These are phyloP conservation scores for Ptilonorhynchus violaceus DNA, from an alignment of 2,113 vertebrate species.

Conservation along the genomic window DNA sequence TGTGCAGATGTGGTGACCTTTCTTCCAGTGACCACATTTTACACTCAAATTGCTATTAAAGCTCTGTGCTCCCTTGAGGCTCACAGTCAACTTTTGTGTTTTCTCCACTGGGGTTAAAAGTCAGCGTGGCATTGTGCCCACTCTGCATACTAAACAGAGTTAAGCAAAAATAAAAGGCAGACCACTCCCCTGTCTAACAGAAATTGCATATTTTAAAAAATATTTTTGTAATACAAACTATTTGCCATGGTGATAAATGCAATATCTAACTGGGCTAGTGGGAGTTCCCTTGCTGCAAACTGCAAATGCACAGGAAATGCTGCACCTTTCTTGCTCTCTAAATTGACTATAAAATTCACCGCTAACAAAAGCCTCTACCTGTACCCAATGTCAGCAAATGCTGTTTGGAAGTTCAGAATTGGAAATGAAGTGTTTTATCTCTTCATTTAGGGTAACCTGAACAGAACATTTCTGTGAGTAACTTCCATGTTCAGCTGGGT, in stretches of 20 bases:
- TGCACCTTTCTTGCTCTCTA: not conserved
- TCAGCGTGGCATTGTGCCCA: slow-evolving; percentile 81
- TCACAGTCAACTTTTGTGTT: slow-evolving; percentile 74
- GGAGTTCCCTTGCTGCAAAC: not conserved
- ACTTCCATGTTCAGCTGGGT: not conserved
- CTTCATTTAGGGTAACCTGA: not conserved
- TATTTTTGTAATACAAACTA: not conserved
- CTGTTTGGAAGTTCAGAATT: not conserved
- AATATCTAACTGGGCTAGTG: not conserved
- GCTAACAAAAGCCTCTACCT: not conserved
- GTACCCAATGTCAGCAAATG: not conserved
- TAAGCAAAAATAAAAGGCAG: slow-evolving; percentile 76
- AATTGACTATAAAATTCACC: not conserved
- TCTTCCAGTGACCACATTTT: slow-evolving; percentile 92
- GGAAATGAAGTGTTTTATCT: not conserved
- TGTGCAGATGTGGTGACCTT: slow-evolving; percentile 97
- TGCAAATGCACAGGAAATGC: not conserved
- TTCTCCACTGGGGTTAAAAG: slow-evolving; percentile 83
- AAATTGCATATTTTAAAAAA: not conserved
- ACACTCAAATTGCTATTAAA: slow-evolving; percentile 96
- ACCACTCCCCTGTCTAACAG: not conserved
- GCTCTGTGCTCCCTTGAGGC: slow-evolving; percentile 76
- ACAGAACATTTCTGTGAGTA: not conserved
- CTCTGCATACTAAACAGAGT: slow-evolving; percentile 78
- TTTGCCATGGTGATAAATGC: not conserved